Percentiles rank a stretch among this genome's conserved stretches.
Conservation (phyloP, 1,140 invertebrate species). For the Anadara kagoshimensis region DNA sequence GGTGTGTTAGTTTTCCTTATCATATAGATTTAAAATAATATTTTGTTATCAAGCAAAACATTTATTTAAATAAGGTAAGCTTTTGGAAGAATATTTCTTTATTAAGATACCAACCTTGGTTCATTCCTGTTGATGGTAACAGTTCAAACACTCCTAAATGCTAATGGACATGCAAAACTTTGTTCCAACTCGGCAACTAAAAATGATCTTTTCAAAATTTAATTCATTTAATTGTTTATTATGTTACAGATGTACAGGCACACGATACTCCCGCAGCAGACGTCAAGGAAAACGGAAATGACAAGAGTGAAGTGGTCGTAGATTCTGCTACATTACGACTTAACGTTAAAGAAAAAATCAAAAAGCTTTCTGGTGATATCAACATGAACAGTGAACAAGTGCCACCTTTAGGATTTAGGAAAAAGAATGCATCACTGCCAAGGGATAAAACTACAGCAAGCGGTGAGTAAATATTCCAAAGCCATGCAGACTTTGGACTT, state of each 20-base stretch:
- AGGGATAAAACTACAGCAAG: conserved; percentile 17
- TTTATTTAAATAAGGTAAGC: too few relatives aligned
- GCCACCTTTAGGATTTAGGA: not conserved
- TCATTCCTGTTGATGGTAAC: too few relatives aligned
- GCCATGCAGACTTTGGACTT: too few relatives aligned
- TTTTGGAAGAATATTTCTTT: too few relatives aligned
- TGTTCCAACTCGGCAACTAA: not conserved
- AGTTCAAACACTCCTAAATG: too few relatives aligned
- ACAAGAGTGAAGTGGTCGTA: conserved; percentile 43
- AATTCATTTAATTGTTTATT: not conserved
- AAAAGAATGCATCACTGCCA: conserved; percentile 29
- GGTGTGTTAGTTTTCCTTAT: too few relatives aligned
- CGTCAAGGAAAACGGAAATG: conserved; percentile 3
- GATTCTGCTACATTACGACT: conserved; percentile 50
- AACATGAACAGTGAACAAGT: not conserved
- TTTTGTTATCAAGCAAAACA: too few relatives aligned
- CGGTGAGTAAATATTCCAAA: not conserved
- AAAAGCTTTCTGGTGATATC: conserved; percentile 20
- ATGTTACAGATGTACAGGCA: not conserved
- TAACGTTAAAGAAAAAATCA: conserved; percentile 55
- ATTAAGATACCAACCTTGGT: too few relatives aligned
- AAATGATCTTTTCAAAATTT: not conserved
- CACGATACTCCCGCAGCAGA: not conserved
- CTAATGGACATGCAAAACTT: too few relatives aligned
- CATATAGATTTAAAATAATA: too few relatives aligned